phyloP scores from a whole-genome alignment of 2,797 vertebrate species.

The Xiphorhynchus erythropygius region DNA sequence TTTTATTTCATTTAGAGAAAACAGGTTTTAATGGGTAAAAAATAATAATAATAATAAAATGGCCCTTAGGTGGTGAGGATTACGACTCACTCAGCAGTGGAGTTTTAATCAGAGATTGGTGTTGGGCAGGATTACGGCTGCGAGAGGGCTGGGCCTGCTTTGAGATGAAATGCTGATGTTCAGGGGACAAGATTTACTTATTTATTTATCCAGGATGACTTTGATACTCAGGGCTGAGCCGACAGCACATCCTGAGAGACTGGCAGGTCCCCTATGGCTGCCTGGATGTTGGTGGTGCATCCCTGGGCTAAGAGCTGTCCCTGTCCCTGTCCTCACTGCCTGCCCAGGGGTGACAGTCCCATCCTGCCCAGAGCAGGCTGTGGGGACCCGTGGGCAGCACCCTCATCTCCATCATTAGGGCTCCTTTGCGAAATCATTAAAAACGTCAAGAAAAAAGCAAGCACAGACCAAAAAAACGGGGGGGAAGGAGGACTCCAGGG shows the following conservation, averaged over 20 bases:
- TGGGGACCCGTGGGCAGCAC: accelerated
- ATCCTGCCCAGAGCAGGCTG: not conserved
- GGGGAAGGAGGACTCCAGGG: not conserved
- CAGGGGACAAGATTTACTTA: not conserved
- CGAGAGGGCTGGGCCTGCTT: not conserved
- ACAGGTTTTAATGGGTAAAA: constrained; percentile 3
- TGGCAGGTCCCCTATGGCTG: not conserved
- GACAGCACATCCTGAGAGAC: not conserved
- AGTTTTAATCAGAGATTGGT: constrained; percentile 44
- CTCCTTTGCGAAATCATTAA: not conserved
- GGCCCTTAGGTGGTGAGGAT: constrained; percentile 7
- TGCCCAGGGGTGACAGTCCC: not conserved
- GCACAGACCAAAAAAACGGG: not conserved
- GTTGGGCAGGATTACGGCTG: not conserved
- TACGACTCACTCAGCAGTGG: not conserved
- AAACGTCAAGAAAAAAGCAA: not conserved
- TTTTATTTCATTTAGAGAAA: constrained; percentile 22
- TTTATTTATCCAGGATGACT: not conserved
- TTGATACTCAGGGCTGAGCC: not conserved
- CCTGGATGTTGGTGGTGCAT: not conserved
- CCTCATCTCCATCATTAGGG: not conserved
- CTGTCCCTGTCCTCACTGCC: not conserved
- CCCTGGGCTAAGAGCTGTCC: not conserved
- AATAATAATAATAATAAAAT: not conserved
- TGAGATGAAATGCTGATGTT: not conserved